phyloP scores from a whole-genome alignment of 2,797 vertebrate genomes.

The Pseudocheirus occidentalis region DNA sequence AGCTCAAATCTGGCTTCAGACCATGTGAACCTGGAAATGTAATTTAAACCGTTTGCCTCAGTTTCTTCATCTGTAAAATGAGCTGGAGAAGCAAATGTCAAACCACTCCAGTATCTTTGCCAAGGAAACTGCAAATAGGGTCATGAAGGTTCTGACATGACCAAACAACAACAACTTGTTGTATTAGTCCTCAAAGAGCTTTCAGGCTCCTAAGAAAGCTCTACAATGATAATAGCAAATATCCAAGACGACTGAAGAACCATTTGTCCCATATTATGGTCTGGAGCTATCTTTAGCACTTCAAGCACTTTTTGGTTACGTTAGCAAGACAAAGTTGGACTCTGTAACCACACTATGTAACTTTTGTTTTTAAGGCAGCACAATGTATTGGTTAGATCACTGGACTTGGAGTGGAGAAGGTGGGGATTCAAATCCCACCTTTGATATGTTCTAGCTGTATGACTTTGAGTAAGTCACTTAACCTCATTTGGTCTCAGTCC shows the following conservation, averaged over 20 bases:
- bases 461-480: background rate
- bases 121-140: background rate
- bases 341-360: background rate
- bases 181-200: background rate
- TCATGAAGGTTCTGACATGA: background rate
- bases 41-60: background rate
- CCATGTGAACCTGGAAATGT: background rate
- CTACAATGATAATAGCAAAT: background rate
- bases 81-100: background rate
- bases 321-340: background rate
- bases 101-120: background rate
- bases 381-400: background rate
- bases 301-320: background rate
- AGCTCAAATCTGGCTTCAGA: background rate
- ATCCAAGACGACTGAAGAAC: background rate
- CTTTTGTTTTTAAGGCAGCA: background rate
- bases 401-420: background rate
- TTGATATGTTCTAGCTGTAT: background rate
- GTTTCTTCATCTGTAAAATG: background rate
- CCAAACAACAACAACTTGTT: background rate
- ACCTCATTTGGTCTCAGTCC: background rate
- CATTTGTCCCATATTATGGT: background rate
- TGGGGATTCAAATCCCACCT: background rate
- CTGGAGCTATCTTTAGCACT: background rate
- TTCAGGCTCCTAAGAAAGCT: background rate